These are phyloP conservation scores for Drosophila truncata DNA, from an alignment of 1,140 invertebrate species.

Conservation along the genomic window DNA sequence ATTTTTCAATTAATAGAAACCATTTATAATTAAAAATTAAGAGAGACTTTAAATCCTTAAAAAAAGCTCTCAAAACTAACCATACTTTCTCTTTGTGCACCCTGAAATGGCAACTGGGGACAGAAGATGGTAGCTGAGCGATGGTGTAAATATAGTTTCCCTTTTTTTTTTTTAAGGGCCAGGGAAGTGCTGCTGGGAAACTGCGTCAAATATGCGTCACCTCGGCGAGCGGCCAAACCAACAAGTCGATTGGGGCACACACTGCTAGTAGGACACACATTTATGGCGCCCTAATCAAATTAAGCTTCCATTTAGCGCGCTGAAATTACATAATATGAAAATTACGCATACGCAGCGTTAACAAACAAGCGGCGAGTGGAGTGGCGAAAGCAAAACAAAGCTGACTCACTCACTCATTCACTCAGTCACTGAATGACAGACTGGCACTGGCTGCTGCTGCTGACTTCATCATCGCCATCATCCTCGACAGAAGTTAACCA, in stretches of 20 bases:
- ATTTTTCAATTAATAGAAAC: neutral
- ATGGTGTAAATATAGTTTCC: conserved; percentile 40
- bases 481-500: conserved; percentile 60
- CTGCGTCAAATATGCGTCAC: conserved; percentile 70
- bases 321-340: conserved; percentile 78
- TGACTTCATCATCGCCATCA: conserved; percentile 73
- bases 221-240: conserved; percentile 34
- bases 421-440: conserved; percentile 34
- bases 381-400: conserved; percentile 48
- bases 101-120: conserved; percentile 17
- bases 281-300: conserved; percentile 80
- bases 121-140: conserved; percentile 6
- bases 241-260: conserved; percentile 49
- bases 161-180: conserved; percentile 13
- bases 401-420: conserved; percentile 59
- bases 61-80: neutral
- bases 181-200: conserved; percentile 38
- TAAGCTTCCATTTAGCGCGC: conserved; percentile 76
- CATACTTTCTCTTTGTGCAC: conserved; percentile 6
- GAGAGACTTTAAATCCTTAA: neutral
- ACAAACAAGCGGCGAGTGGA: conserved; percentile 42
- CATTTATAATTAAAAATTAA: neutral
- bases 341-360: conserved; percentile 77
- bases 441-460: conserved; percentile 32
- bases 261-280: conserved; percentile 49